Conservation (phyloP, 2,113 vertebrate genomes). For the Dendrocopos noguchii region DNA sequence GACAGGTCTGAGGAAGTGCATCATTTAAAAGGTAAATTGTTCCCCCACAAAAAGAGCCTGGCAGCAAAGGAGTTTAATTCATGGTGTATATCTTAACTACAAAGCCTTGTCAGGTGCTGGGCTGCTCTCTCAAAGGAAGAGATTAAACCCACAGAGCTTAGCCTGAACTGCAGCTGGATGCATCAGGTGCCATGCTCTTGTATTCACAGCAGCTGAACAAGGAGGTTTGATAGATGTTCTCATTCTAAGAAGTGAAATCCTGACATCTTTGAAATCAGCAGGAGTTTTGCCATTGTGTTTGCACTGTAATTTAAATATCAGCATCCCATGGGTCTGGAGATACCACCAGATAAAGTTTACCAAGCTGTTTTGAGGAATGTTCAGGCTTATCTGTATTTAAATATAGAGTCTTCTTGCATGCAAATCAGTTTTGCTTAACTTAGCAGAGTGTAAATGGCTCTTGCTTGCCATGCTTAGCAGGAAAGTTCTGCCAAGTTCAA, state of each 20-base stretch:
- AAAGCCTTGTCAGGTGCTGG: not conserved
- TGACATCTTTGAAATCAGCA: not conserved
- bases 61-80: conserved; percentile 39
- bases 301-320: not conserved
- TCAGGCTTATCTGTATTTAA: not conserved
- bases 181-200: not conserved
- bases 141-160: not conserved
- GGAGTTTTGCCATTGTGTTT: not conserved
- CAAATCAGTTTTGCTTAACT: not conserved
- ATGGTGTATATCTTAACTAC: not conserved
- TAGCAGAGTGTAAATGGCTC: not conserved
- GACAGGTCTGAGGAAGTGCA: conserved; percentile 36
- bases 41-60: not conserved
- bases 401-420: not conserved
- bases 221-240: not conserved
- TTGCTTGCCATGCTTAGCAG: not conserved
- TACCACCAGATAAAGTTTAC: not conserved
- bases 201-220: not conserved
- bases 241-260: not conserved
- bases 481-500: not conserved
- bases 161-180: not conserved
- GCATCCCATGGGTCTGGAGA: not conserved
- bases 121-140: not conserved
- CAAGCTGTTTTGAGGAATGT: not conserved
- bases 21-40: conserved; percentile 46